Evolutionary conservation across 2,888 invertebrate species (phyloP).

Genomic region (Lasioglossum morio): DNA sequence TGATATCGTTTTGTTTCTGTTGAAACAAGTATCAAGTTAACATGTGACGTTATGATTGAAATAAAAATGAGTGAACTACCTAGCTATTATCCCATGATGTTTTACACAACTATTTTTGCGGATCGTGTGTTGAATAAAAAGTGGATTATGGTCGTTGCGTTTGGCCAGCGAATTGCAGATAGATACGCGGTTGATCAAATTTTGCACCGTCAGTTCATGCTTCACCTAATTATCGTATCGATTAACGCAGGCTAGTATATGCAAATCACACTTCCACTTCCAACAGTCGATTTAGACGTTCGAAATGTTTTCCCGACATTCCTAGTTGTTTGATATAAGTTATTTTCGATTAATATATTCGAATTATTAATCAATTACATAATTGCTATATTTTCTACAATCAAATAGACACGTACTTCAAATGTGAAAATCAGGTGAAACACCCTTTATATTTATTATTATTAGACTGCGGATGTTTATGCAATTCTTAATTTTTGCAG

Average conservation of each 20-base stretch:
- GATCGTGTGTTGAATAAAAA: background rate
- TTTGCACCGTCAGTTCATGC: background rate
- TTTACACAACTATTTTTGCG: background rate
- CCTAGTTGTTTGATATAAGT: background rate
- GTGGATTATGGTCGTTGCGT: background rate
- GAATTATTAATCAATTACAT: too few relatives aligned
- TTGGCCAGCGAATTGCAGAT: background rate
- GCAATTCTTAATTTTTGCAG: too few relatives aligned
- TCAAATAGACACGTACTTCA: background rate
- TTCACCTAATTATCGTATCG: conserved; percentile 8
- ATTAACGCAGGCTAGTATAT: background rate
- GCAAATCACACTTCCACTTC: background rate
- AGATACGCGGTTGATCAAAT: background rate
- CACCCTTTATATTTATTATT: background rate
- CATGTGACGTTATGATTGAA: too few relatives aligned
- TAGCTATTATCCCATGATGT: too few relatives aligned
- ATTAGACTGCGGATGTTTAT: too few relatives aligned
- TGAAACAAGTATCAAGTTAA: too few relatives aligned
- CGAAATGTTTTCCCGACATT: background rate
- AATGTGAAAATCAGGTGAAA: too few relatives aligned
- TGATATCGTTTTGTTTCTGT: too few relatives aligned
- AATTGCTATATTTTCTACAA: too few relatives aligned
- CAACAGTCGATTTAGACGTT: background rate
- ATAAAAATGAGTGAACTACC: background rate
- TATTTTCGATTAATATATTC: background rate